Evolutionary conservation across 2,797 vertebrate species (phyloP).

Genomic region (Monodelphis domestica): DNA sequence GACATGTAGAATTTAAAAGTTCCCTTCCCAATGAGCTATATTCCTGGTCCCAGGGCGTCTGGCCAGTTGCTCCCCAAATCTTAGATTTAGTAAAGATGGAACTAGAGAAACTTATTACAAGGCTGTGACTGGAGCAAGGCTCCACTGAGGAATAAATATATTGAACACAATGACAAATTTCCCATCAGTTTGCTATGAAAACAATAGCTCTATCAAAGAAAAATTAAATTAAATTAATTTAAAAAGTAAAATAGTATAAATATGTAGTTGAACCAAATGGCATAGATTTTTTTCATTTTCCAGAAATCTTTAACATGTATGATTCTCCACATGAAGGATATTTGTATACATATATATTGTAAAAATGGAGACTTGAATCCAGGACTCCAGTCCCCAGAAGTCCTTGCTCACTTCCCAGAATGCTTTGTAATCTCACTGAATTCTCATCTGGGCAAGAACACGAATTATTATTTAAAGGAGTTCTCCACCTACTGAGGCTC

Average conservation of each 20-base stretch:
- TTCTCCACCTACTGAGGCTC: no score
- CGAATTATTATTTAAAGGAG: no score
- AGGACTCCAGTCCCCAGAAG: no score
- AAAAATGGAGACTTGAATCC: no score
- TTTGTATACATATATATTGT: no score
- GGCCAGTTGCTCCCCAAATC: not conserved
- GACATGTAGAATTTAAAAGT: not conserved
- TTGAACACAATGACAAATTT: not conserved
- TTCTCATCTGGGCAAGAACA: no score
- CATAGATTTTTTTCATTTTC: not conserved
- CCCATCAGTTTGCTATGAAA: not conserved
- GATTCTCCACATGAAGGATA: not conserved
- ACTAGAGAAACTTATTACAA: not conserved
- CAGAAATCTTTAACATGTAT: not conserved
- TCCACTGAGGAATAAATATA: not conserved
- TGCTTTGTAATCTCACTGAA: no score
- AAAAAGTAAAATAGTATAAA: not conserved
- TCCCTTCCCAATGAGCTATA: not conserved
- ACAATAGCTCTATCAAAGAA: not conserved
- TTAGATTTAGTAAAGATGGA: not conserved
- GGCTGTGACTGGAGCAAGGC: not conserved
- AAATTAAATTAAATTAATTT: no score
- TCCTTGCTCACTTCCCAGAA: no score
- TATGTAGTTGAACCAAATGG: not conserved
- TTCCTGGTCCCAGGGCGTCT: not conserved